A percentile compares a stretch with the other conserved stretches of the same genome.
These are phyloP conservation scores for Crepidodera aurea DNA, from an alignment of 2,888 invertebrate genomes.

Conservation along the genomic window DNA sequence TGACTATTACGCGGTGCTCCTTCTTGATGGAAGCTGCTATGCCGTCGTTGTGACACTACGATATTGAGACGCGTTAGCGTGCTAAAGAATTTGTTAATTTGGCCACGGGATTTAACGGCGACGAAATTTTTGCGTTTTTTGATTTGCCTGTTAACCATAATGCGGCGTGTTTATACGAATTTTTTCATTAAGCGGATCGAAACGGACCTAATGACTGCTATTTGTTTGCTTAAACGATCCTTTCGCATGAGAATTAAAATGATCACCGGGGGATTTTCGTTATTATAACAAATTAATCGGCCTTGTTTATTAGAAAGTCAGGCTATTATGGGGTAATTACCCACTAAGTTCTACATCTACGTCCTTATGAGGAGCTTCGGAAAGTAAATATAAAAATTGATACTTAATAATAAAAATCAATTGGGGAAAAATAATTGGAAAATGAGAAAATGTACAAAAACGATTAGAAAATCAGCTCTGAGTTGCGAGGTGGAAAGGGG, in stretches of 20 bases:
- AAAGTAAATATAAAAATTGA: too few species aligned
- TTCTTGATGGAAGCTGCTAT: conserved; percentile 4
- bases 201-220: background rate
- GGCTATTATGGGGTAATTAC: too few species aligned
- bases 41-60: conserved; percentile 15
- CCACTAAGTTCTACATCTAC: too few species aligned
- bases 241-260: background rate
- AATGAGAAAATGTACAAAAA: too few species aligned
- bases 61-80: conserved; percentile 24
- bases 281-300: too few species aligned
- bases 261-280: background rate
- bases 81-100: conserved; percentile 28
- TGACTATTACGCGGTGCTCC: background rate
- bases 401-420: too few species aligned
- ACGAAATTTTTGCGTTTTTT: conserved; percentile 2
- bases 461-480: too few species aligned
- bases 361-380: too few species aligned
- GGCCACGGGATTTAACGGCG: conserved; percentile 15
- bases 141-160: background rate
- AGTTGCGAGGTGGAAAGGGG: too few species aligned
- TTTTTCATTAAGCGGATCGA: background rate
- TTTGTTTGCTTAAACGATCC: conserved; percentile 8
- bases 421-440: too few species aligned
- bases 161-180: background rate
- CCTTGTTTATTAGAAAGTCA: too few species aligned